Base-by-base conservation (phyloP, 2,113 vertebrate species). In the Terrapene triunguis region DNA sequence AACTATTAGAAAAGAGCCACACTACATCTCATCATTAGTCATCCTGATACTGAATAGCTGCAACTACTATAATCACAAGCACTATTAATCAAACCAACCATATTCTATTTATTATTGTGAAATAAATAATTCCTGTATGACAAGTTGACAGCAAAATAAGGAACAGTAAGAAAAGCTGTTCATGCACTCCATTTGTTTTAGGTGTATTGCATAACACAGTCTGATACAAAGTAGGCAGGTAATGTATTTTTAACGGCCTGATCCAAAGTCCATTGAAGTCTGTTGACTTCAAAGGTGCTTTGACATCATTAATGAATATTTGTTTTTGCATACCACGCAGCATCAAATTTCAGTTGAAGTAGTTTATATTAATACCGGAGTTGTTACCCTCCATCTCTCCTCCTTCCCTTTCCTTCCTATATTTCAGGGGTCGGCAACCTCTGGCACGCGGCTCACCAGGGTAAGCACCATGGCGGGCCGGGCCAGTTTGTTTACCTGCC, bases 41-140 rank as follows among this genome's bases (percentile, higher is more conserved):
- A 98, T 84, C 9, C 44, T 80, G 95, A 94, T 97, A 98, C 97
- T 98, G 96, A 97, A 96, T 97, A 91, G 93, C 89, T 97, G 94
- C 88, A 96, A 95, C 94, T 89, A 38, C 95, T 94, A 82, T 89
- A 97, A 97, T 96, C 97, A 98, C 98, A 96, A 2, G 81, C 86
- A 48, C 87, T 92, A 88, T 95, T 94, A 96, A 98, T 97, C 96
- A 97, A 96, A 95, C 94, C 88, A 96, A 81, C 89, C 84, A 78
- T 87, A 54, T 48, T 96, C 88, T 98, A 89, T 94, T 97, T 95
- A 85, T 95, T 97, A 89, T 78, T 80, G 86, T 93, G 94, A 94
- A 94, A 89, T 25, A 94, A 94, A 89, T n/a, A 96, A 94, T 83
- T 91, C 27, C 0, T 22, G 2, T 92, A 74, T 85, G 76, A 96